Percentiles rank a stretch among this genome's conserved stretches.
These are phyloP conservation scores for Morinoia aosen DNA, from an alignment of 2,888 invertebrate genomes.

Conservation along the genomic window DNA sequence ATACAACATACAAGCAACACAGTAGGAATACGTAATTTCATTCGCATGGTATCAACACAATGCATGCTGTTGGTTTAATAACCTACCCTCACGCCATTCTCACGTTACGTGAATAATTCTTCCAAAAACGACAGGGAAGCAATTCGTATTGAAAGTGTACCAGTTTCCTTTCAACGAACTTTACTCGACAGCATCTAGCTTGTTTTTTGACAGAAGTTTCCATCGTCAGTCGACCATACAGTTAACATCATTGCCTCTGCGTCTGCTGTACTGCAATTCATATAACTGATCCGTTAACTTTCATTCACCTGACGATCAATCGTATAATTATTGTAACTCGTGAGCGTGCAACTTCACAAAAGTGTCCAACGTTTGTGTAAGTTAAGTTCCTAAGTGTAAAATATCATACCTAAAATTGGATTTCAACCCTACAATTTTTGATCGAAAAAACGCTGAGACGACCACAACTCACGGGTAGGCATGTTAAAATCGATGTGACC, in stretches of 20 bases:
- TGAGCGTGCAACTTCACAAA: not conserved
- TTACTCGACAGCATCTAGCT: not conserved
- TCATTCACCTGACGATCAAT: not conserved
- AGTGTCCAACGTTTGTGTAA: not conserved
- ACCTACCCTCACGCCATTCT: not conserved
- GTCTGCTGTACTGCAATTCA: not conserved
- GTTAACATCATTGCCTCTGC: not conserved
- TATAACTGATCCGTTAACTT: not conserved
- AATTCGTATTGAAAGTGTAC: not conserved
- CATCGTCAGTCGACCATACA: not conserved
- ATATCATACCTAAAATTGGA: not conserved
- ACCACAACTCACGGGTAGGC: not conserved
- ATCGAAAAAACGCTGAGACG: not conserved
- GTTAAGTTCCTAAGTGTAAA: not conserved
- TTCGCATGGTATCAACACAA: not conserved
- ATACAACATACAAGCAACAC: not conserved
- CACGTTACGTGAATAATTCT: not conserved
- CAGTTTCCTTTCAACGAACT: not conserved
- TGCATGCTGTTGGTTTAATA: not conserved
- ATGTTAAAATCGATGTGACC: not conserved
- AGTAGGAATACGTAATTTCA: not conserved
- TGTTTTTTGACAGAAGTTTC: not conserved
- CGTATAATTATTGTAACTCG: not conserved
- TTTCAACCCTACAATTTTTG: not conserved
- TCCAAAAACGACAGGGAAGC: not conserved